A percentile compares a stretch with the other conserved stretches of the same genome.
Evolutionary conservation across 2,888 invertebrate genomes (phyloP).

Genomic region (Epistrophe eligans): DNA sequence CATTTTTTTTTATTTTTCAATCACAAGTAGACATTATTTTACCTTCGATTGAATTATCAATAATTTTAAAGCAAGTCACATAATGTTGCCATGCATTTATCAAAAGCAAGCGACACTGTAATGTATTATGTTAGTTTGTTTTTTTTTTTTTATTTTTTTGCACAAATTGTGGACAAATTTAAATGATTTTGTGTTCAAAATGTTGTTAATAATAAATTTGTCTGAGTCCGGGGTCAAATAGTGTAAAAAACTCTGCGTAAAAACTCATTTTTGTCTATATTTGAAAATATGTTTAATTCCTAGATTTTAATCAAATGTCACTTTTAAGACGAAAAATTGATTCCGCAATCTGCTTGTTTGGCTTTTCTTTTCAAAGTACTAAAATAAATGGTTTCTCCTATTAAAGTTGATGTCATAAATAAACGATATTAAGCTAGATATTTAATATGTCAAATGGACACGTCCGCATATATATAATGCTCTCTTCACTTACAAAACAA

Average conservation of each 20-base stretch:
- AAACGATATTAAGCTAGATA: too few species aligned
- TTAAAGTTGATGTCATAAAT: too few species aligned
- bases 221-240: not conserved
- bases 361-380: too few species aligned
- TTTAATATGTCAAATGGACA: too few species aligned
- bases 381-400: too few species aligned
- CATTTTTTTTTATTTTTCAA: slow-evolving; percentile 31
- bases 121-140: not conserved
- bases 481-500: too few species aligned
- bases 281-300: too few species aligned
- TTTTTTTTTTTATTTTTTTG: not conserved
- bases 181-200: not conserved
- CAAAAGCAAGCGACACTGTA: slow-evolving; percentile 19
- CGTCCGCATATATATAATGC: too few species aligned
- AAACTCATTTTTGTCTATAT: too few species aligned
- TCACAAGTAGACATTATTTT: slow-evolving; percentile 51
- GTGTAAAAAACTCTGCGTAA: not conserved
- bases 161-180: not conserved
- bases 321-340: too few species aligned
- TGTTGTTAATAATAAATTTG: not conserved
- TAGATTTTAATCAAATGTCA: too few species aligned
- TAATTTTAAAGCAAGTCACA: slow-evolving; percentile 59
- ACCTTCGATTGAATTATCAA: slow-evolving; percentile 39
- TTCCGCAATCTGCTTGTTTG: too few species aligned
- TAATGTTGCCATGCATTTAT: slow-evolving; percentile 48